These are phyloP conservation scores for Sesamia inferens DNA, from an alignment of 2,888 invertebrate species.

Conservation along the genomic window DNA sequence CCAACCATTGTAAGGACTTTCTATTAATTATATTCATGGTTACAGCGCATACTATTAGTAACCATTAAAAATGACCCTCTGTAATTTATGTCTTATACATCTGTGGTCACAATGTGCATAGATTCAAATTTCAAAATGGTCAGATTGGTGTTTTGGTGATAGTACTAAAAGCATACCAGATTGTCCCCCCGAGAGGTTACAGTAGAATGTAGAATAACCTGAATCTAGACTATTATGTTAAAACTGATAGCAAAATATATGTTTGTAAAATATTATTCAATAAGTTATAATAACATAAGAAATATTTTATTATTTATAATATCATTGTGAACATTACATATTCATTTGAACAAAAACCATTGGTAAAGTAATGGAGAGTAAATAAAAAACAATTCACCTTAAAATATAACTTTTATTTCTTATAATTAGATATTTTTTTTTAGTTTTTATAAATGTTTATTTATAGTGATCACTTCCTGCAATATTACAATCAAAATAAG, in stretches of 20 bases:
- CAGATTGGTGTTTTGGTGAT: no score
- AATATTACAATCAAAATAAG: conserved; percentile 19
- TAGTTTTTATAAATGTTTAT: conserved; percentile 12
- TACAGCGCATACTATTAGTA: no score
- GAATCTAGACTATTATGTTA: not conserved
- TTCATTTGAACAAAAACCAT: conserved; percentile 23
- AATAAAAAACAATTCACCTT: conserved; percentile 54
- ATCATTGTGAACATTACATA: conserved; percentile 9
- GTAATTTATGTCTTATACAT: no score
- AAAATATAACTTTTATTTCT: conserved; percentile 58
- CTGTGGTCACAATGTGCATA: no score
- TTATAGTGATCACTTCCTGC: conserved; percentile 4
- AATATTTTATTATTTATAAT: conserved; percentile 24
- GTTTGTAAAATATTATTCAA: conserved; percentile 3
- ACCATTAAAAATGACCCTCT: no score
- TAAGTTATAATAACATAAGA: conserved; percentile 15
- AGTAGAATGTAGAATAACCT: not conserved
- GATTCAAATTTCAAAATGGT: no score
- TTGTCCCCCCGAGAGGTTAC: no score
- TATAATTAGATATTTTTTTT: conserved; percentile 24
- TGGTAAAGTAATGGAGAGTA: conserved; percentile 6
- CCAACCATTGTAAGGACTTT: no score
- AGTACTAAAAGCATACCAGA: not conserved
- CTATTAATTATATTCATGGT: no score
- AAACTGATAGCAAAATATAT: conserved; percentile 22